phyloP scores from a whole-genome alignment of 1,140 invertebrate genomes.

The Sycobia sp. region DNA sequence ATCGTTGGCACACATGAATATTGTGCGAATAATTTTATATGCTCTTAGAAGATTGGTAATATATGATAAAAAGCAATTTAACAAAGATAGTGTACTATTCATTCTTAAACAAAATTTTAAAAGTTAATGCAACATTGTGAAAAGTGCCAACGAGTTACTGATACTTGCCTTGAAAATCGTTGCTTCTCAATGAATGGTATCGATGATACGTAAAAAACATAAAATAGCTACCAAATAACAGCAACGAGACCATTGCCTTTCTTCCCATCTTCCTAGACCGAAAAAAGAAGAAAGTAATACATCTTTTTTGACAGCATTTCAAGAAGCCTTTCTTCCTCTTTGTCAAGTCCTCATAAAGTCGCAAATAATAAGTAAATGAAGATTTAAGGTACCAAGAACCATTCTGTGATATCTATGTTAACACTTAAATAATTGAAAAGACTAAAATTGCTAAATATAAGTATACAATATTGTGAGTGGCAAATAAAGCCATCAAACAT shows the following conservation, averaged over 20 bases:
- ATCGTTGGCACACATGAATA: constrained; percentile 42
- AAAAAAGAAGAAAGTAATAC: constrained; percentile 39
- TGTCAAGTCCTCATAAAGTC: constrained; percentile 53
- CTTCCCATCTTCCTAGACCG: constrained; percentile 39
- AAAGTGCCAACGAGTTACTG: constrained; percentile 45
- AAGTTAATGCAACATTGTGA: constrained; percentile 40
- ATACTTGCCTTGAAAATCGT: constrained; percentile 33
- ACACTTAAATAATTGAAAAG: constrained; percentile 62
- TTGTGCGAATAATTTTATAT: constrained; percentile 52
- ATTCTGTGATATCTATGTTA: constrained; percentile 64
- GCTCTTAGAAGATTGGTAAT: constrained; percentile 37
- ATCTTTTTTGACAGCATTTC: constrained; percentile 50
- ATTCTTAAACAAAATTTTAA: constrained; percentile 40
- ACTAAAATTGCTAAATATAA: constrained; percentile 61
- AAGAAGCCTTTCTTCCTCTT: constrained; percentile 53
- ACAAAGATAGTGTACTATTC: constrained; percentile 36
- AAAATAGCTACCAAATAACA: constrained; percentile 33
- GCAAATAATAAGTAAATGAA: constrained; percentile 44
- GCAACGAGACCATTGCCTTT: constrained; percentile 40
- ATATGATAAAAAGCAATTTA: constrained; percentile 20
- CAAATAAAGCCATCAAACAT: constrained; percentile 20
- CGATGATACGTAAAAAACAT: constrained; percentile 46
- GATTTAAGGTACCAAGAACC: constrained; percentile 63
- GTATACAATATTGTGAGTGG: constrained; percentile 44
- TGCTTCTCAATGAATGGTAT: constrained; percentile 44